Evolutionary conservation across 2,113 vertebrate species (phyloP), one percentile per base, ranked within the genome.

Genomic region (Cinclus mexicanus): DNA sequence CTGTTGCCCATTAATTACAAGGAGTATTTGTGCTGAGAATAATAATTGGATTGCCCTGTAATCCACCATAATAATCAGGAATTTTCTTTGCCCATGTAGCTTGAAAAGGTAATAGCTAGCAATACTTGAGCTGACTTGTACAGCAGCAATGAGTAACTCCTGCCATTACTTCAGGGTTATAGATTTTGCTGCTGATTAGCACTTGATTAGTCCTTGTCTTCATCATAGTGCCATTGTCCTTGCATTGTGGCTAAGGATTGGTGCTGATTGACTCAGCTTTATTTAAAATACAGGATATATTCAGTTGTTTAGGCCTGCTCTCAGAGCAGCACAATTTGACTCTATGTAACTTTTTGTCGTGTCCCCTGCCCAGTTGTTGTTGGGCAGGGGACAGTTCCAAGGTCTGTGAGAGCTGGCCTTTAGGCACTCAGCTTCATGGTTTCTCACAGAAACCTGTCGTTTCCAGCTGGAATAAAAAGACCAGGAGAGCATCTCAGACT

Each of bases 31-130:
- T 74, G 55, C 63, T 83, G 79, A 71, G 57, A 55, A 46, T 70
- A 64, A 64, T 87, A 89, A 93, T 79, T 47, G 74, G 53, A 79
- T 94, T 95, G 81, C 77, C 41, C 41, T 89, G 57, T 91, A 93
- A 91, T 95, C 78, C 70, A 57, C 44, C 39, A 41, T 65, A 95
- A 95, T 71, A 72, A 89, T 79, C 61, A 82, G 78, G 61, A 87
- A 61, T 93, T 94, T 94, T 87, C 42, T 63, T 83, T 89, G 53
- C 67, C 44, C 1, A 0, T 10, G 42, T 68, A 25, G 53, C 55
- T 81, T 69, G 57, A 19, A 77, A 94, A 95, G 21, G 82, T 77
- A 29, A 82, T 14, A 61, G n/a, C 25, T 84, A 64, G 78, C 44
- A 50, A 31, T 44, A 42, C 24, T 84, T 10, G 57, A 68, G 33